Evolutionary conservation across 1,140 invertebrate species (phyloP).

Genomic region (Dendrolimus punctatus): DNA sequence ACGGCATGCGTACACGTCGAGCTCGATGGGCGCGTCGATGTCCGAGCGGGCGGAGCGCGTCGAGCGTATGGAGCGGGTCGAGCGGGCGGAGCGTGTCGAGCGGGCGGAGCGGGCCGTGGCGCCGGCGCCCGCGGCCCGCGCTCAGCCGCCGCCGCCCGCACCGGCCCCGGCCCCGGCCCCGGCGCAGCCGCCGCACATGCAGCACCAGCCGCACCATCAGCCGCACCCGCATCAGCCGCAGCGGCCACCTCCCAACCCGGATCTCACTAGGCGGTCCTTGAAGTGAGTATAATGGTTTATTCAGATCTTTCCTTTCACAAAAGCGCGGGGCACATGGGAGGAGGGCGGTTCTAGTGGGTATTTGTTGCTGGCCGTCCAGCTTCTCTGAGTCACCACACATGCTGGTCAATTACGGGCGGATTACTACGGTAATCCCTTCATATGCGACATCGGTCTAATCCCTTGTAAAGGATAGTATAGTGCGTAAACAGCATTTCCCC

Average conservation of each 20-base stretch:
- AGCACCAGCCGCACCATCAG: conserved; percentile 31
- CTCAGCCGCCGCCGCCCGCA: conserved; percentile 15
- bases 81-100: conserved; percentile 24
- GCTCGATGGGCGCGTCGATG: conserved; percentile 19
- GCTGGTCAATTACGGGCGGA: too few relatives aligned
- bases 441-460: too few relatives aligned
- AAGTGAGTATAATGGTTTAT: conserved; percentile 74
- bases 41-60: conserved; percentile 26
- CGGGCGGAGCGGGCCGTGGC: conserved; percentile 23
- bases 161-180: conserved; percentile 20
- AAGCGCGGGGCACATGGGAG: too few relatives aligned
- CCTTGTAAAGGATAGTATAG: too few relatives aligned
- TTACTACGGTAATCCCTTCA: too few relatives aligned
- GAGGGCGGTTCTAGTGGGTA: too few relatives aligned
- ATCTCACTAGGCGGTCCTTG: conserved; percentile 79
- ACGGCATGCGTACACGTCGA: conserved; percentile 59
- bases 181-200: conserved; percentile 18
- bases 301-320: too few relatives aligned
- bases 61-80: conserved; percentile 27
- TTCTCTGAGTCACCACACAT: too few relatives aligned
- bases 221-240: conserved; percentile 40
- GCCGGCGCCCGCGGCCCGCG: conserved; percentile 21
- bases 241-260: conserved; percentile 71
- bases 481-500: too few relatives aligned
- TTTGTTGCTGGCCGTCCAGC: too few relatives aligned